Percentiles rank a stretch among this genome's conserved stretches.
phyloP scores from a whole-genome alignment of 2,888 invertebrate genomes.

The Bellardia bayeri region DNA sequence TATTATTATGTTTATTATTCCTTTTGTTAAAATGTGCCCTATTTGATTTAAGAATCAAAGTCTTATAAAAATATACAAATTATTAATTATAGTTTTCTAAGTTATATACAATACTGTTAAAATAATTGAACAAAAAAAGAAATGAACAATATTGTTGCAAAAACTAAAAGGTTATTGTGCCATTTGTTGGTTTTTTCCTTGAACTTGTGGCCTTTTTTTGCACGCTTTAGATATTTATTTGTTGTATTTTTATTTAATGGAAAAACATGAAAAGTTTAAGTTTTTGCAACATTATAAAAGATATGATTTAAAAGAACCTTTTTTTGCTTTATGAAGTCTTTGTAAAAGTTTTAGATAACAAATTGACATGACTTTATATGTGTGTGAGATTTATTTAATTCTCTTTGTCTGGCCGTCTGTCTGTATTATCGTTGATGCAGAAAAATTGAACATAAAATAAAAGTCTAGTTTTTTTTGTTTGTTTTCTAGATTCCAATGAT shows the following conservation, averaged over 20 bases:
- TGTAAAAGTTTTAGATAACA: not conserved
- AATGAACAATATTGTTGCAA: no score
- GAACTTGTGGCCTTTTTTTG: no score
- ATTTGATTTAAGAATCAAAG: no score
- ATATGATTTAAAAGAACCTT: not conserved
- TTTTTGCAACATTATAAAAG: not conserved
- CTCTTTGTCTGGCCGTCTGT: not conserved
- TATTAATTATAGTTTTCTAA: no score
- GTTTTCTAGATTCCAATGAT: not conserved
- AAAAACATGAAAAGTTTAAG: not conserved
- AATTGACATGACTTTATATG: not conserved
- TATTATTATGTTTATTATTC: no score
- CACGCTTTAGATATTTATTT: not conserved
- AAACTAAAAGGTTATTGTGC: no score
- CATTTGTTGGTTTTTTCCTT: no score
- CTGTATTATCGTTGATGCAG: constrained; percentile 20
- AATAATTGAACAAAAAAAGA: no score
- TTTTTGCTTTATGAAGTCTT: not conserved
- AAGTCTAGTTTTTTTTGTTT: not conserved
- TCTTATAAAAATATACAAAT: no score
- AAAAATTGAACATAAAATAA: constrained; percentile 1
- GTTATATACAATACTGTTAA: no score
- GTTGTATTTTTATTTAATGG: not conserved
- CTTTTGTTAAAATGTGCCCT: no score
- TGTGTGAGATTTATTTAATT: not conserved